A percentile compares a stretch with the other conserved stretches of the same genome.
These are phyloP conservation scores for Antheraea mylitta DNA, from an alignment of 1,140 invertebrate genomes.

Conservation along the genomic window DNA sequence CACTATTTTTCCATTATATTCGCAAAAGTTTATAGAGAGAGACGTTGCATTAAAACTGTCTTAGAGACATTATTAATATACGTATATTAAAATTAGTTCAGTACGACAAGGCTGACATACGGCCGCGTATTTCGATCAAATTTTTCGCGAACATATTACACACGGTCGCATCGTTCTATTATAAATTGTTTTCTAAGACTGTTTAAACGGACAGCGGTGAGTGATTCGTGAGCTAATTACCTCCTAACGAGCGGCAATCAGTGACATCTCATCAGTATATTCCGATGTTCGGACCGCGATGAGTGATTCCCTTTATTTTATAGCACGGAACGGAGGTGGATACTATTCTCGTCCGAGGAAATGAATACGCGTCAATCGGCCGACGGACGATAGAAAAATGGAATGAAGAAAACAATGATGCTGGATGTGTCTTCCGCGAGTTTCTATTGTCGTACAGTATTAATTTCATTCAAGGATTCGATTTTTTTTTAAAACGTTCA, in stretches of 20 bases:
- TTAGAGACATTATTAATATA: too few species aligned
- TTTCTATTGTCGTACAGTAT: constrained; percentile 53
- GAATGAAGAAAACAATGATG: constrained; percentile 48
- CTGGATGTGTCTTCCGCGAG: constrained; percentile 43
- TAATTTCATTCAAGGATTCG: constrained; percentile 39
- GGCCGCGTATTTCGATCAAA: constrained; percentile 9
- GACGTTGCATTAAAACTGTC: too few species aligned
- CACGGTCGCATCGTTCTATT: constrained; percentile 23
- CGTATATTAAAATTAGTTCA: neutral
- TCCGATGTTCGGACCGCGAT: constrained; percentile 48
- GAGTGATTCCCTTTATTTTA: constrained; percentile 73
- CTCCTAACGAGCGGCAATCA: constrained; percentile 65
- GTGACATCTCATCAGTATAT: constrained; percentile 58
- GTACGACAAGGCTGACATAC: constrained; percentile 12
- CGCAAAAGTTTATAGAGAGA: too few species aligned
- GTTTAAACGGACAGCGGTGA: constrained; percentile 64
- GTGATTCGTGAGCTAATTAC: constrained; percentile 70
- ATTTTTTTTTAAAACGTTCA: neutral
- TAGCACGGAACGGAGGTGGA: constrained; percentile 45
- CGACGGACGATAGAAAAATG: constrained; percentile 38
- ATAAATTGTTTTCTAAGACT: constrained; percentile 57
- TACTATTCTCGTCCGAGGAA: constrained; percentile 68
- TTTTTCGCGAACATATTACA: constrained; percentile 42
- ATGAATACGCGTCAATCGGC: constrained; percentile 73
- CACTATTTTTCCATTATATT: too few species aligned